Conservation (phyloP, 1,140 invertebrate genomes). For the Procambarus clarkii region DNA sequence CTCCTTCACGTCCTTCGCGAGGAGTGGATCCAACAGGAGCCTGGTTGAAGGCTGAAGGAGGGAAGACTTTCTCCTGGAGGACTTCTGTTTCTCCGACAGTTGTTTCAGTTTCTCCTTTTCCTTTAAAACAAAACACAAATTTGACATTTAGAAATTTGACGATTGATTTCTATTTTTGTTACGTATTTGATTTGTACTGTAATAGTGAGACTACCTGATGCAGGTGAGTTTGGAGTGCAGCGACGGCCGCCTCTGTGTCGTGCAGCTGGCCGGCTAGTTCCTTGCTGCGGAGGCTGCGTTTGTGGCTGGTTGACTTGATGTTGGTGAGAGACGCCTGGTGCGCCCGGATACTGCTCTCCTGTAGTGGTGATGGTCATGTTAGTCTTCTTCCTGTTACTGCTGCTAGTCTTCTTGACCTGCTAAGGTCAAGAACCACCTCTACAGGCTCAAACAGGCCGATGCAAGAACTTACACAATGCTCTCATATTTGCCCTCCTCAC, state of each 20-base stretch:
- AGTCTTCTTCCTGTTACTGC: too few species aligned
- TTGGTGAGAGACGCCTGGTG: slow-evolving; percentile 22
- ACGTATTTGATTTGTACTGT: too few species aligned
- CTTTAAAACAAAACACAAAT: not conserved
- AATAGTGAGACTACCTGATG: not conserved
- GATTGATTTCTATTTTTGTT: too few species aligned
- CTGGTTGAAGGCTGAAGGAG: slow-evolving; percentile 16
- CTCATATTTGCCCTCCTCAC: too few species aligned
- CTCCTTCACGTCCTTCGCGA: slow-evolving; percentile 36
- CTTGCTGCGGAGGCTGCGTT: not conserved
- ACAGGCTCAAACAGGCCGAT: too few species aligned
- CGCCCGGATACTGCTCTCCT: slow-evolving; percentile 2
- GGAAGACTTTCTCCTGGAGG: not conserved
- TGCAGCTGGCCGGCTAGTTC: not conserved
- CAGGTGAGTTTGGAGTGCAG: not conserved
- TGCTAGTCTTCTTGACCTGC: too few species aligned
- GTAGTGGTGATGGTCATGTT: too few species aligned
- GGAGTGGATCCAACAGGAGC: slow-evolving; percentile 38
- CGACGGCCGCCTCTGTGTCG: not conserved
- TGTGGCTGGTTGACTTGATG: not conserved
- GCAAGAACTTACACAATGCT: too few species aligned
- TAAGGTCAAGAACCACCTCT: too few species aligned
- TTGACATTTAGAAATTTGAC: too few species aligned
- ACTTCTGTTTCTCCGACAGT: slow-evolving; percentile 14
- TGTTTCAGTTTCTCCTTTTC: slow-evolving; percentile 21